phyloP scores from a whole-genome alignment of 1,140 invertebrate species.

The Callitettix versicolor region DNA sequence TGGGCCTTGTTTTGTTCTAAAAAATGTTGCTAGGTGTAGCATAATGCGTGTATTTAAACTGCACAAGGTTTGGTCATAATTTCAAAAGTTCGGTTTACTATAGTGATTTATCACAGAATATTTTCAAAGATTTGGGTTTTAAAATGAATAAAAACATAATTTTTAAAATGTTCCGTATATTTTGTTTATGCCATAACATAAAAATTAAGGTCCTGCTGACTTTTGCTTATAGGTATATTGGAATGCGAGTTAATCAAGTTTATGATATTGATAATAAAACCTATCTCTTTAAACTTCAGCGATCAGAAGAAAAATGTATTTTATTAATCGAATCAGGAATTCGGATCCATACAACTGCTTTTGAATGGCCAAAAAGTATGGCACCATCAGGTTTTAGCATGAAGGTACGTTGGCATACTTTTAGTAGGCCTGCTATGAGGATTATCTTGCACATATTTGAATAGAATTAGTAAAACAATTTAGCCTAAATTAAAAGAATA shows the following conservation, averaged over 20 bases:
- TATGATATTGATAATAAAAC: slow-evolving; percentile 97
- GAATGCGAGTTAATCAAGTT: slow-evolving; percentile 90
- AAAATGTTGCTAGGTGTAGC: too few species aligned
- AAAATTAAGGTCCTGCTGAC: background rate
- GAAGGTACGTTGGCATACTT: slow-evolving; percentile 56
- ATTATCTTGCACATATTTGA: too few species aligned
- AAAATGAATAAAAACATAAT: background rate
- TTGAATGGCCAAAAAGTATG: slow-evolving; percentile 97
- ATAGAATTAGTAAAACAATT: too few species aligned
- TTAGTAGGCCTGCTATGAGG: too few species aligned
- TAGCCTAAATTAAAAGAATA: too few species aligned
- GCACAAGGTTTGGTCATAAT: too few species aligned
- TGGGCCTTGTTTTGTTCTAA: too few species aligned
- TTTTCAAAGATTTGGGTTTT: background rate
- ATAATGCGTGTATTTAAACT: too few species aligned
- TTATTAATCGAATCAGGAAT: slow-evolving; percentile 90
- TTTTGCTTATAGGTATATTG: slow-evolving; percentile 56
- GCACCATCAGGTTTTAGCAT: slow-evolving; percentile 93
- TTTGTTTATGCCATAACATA: background rate
- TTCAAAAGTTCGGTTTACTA: background rate
- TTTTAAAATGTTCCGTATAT: background rate
- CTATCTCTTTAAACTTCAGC: slow-evolving; percentile 83
- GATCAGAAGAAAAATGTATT: slow-evolving; percentile 71
- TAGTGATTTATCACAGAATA: background rate
- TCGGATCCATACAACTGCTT: slow-evolving; percentile 85